These are phyloP conservation scores for Hoplodrina blanda DNA, from an alignment of 2,888 invertebrate genomes.

Conservation along the genomic window DNA sequence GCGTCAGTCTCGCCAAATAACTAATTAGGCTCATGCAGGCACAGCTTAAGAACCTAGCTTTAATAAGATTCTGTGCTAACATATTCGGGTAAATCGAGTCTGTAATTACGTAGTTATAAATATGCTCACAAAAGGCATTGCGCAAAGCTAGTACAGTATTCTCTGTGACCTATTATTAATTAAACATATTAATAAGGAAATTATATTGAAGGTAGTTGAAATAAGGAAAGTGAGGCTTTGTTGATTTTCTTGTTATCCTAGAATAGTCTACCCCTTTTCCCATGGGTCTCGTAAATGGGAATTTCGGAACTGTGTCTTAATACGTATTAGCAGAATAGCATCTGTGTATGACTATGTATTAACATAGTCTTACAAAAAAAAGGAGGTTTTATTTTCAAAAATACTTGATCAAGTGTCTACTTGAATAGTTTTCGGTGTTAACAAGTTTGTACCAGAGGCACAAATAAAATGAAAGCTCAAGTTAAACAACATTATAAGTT, in stretches of 20 bases:
- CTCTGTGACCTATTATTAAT: neutral
- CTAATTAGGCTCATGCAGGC: conserved; percentile 58
- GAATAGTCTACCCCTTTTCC: neutral
- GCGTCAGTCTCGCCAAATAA: conserved; percentile 45
- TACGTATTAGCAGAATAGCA: neutral
- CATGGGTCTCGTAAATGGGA: neutral
- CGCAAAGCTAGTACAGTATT: neutral
- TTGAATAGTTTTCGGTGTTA: too few species aligned
- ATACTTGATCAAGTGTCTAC: too few species aligned
- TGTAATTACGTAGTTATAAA: conserved; percentile 30
- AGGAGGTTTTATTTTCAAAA: too few species aligned
- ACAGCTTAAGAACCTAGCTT: conserved; percentile 40
- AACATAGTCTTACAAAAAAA: too few species aligned
- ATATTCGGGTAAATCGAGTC: conserved; percentile 54
- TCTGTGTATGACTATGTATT: too few species aligned
- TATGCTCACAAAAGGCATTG: conserved; percentile 8
- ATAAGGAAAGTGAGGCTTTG: neutral
- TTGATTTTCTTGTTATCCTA: too few species aligned
- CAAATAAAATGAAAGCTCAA: too few species aligned
- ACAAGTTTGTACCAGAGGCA: too few species aligned
- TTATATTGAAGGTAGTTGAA: neutral
- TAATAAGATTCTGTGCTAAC: conserved; percentile 57
- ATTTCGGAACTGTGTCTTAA: conserved; percentile 12
- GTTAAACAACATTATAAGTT: too few species aligned
- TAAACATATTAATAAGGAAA: neutral